phyloP scores from a whole-genome alignment of 2,113 vertebrate genomes.

The Malaclemys terrapin region DNA sequence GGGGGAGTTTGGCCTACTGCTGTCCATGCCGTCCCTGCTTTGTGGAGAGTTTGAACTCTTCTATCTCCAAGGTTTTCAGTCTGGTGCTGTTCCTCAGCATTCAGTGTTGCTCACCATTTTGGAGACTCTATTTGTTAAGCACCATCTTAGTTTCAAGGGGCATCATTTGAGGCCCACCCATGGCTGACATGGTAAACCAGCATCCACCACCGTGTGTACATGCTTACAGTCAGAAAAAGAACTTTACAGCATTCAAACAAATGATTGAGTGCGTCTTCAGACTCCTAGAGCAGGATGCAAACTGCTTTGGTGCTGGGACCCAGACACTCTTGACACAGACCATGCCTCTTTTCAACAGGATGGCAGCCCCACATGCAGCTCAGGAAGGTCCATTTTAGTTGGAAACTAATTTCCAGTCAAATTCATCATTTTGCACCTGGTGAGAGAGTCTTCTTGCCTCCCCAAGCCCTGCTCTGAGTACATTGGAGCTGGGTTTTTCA shows the following conservation, averaged over 20 bases:
- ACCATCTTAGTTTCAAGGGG: not conserved
- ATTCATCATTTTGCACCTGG: slow-evolving; percentile 49
- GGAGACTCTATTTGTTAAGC: not conserved
- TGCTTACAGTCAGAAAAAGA: not conserved
- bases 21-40: accelerated
- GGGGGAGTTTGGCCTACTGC: not conserved
- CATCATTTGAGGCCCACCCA: not conserved
- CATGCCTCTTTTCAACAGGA: slow-evolving; percentile 6
- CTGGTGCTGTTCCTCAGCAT: not conserved
- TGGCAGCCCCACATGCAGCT: slow-evolving; percentile 24
- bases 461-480: not conserved
- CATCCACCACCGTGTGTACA: not conserved
- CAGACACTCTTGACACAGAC: slow-evolving; percentile 15
- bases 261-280: not conserved
- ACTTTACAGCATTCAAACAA: not conserved
- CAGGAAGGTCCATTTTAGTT: not conserved
- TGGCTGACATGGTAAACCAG: not conserved
- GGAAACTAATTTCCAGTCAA: slow-evolving; percentile 45
- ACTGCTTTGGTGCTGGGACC: not conserved
- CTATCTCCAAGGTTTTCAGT: not conserved
- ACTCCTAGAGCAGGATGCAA: not conserved
- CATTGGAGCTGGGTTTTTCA: slow-evolving; percentile 2
- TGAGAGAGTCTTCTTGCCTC: slow-evolving; percentile 43
- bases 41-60: too few relatives aligned
- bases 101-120: not conserved